Evolutionary conservation across 2,888 invertebrate species (phyloP).

Genomic region (Electrophaes corylata): DNA sequence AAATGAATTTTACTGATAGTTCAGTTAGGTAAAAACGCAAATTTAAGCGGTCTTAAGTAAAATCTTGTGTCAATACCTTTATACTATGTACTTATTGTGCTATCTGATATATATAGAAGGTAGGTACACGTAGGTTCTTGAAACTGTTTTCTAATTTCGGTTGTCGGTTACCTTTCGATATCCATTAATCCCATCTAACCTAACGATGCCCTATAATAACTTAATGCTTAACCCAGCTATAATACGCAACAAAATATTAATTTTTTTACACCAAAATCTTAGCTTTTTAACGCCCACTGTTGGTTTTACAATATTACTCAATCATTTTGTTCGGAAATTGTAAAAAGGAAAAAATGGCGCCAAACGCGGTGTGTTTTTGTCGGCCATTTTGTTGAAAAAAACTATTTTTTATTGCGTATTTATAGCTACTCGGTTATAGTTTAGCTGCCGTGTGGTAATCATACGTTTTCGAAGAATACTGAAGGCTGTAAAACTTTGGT

Average conservation of each 20-base stretch:
- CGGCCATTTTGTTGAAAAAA: constrained; percentile 49
- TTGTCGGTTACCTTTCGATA: not conserved
- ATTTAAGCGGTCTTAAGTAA: too few species aligned
- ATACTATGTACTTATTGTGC: too few species aligned
- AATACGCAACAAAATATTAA: constrained; percentile 50
- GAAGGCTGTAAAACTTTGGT: constrained; percentile 29
- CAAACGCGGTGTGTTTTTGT: constrained; percentile 49
- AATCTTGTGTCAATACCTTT: too few species aligned
- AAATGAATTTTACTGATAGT: too few species aligned
- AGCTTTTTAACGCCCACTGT: constrained; percentile 71
- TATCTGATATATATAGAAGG: too few species aligned
- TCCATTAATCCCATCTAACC: constrained; percentile 29
- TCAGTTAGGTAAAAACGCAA: too few species aligned
- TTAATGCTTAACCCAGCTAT: constrained; percentile 36
- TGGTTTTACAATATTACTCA: constrained; percentile 77
- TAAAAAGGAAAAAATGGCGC: constrained; percentile 65
- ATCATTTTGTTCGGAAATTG: constrained; percentile 53
- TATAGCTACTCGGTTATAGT: constrained; percentile 48
- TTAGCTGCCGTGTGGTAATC: constrained; percentile 52
- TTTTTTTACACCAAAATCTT: constrained; percentile 48
- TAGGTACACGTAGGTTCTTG: too few species aligned
- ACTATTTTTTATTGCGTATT: constrained; percentile 52
- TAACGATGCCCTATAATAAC: constrained; percentile 33
- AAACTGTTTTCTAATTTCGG: too few species aligned
- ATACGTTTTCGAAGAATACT: constrained; percentile 48